Conservation (phyloP, 2,888 invertebrate genomes). For the Cryptophagus acutangulus region DNA sequence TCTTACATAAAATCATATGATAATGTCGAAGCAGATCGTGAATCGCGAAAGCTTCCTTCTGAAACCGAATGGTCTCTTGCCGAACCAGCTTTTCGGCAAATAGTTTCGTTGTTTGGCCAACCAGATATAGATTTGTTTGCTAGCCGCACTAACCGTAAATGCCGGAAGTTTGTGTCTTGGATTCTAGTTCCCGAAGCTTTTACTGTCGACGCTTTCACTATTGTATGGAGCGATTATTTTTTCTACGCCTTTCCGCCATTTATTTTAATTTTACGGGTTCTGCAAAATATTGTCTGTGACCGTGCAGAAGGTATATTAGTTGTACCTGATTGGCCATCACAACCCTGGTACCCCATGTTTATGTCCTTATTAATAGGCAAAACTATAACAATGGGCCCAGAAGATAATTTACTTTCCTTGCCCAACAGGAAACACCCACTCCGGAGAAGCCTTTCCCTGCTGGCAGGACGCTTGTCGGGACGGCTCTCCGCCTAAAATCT, state of each 20-base stretch:
- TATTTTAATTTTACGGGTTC: slow-evolving; percentile 11
- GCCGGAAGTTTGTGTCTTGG: slow-evolving; percentile 8
- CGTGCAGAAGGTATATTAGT: slow-evolving; percentile 16
- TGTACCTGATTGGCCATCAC: slow-evolving; percentile 11
- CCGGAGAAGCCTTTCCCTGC: slow-evolving; percentile 11
- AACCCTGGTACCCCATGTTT: slow-evolving; percentile 8
- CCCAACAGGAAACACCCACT: slow-evolving; percentile 9
- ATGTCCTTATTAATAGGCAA: neutral
- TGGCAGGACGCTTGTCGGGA: slow-evolving; percentile 12
- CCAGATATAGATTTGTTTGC: slow-evolving; percentile 29
- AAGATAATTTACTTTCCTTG: slow-evolving; percentile 12
- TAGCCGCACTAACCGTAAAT: slow-evolving; percentile 13
- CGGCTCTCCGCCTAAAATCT: slow-evolving; percentile 5
- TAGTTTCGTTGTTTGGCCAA: slow-evolving; percentile 12
- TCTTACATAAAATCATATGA: slow-evolving; percentile 18
- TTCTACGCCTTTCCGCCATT: slow-evolving; percentile 23
- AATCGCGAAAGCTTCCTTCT: slow-evolving; percentile 6
- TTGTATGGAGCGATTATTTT: slow-evolving; percentile 12
- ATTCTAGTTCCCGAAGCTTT: slow-evolving; percentile 14
- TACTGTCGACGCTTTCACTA: slow-evolving; percentile 19
- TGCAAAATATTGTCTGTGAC: slow-evolving; percentile 17
- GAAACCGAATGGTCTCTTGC: slow-evolving; percentile 15
- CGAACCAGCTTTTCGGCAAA: slow-evolving; percentile 4
- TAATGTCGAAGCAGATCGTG: slow-evolving; percentile 17
- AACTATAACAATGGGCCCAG: slow-evolving; percentile 2